Evolutionary conservation across 2,888 invertebrate species (phyloP), one percentile per base, ranked within the genome.

Genomic region (Hypolimnas misippus): DNA sequence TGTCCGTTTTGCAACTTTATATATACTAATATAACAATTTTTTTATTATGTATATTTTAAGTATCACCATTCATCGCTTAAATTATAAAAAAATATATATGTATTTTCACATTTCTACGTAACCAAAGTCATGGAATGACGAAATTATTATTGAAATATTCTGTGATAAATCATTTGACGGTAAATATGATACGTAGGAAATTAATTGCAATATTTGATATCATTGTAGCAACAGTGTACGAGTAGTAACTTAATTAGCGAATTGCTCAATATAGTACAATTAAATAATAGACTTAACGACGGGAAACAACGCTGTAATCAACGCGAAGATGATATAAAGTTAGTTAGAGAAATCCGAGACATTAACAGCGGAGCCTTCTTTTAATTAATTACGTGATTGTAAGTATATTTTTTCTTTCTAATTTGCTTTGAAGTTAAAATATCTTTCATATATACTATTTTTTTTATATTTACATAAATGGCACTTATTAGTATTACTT

Each of bases 301-400:
- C 2, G 12, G 14, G 0, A 12, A 46, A 46, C 46, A 46, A 21
- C 5, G 7, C 8, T n/a, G 5, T 21, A 46, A 46, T n/a, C 1
- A 46, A 21, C 46, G 12, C 21, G 46, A 21, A n/a, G 21, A 21
- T 12, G 46, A 46, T 46, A 42, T 46, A 5, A 21, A 21, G 19
- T 21, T 7, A 44, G 19, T n/a, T 7, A n/a, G 4, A 46, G 21
- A 21, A n/a, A 46, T 19, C 21, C 21, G 21, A 25, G 46, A 46
- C 21, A 42, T 16, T 17, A 42, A 42, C 17, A 42, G 16, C 2
- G 19, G 21, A 12, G n/a, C 12, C 7, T 21, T 46, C 21, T 46
- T 46, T 46, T 46, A n/a, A 46, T 46, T 46, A 17, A 42, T 17
- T 17, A 42, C 17, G 42, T 17, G 10, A 42, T 42, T 17, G 42